A percentile compares a stretch with the other conserved stretches of the same genome.
Evolutionary conservation across 2,888 invertebrate genomes (phyloP).

Genomic region (Drosophila aldrichi): DNA sequence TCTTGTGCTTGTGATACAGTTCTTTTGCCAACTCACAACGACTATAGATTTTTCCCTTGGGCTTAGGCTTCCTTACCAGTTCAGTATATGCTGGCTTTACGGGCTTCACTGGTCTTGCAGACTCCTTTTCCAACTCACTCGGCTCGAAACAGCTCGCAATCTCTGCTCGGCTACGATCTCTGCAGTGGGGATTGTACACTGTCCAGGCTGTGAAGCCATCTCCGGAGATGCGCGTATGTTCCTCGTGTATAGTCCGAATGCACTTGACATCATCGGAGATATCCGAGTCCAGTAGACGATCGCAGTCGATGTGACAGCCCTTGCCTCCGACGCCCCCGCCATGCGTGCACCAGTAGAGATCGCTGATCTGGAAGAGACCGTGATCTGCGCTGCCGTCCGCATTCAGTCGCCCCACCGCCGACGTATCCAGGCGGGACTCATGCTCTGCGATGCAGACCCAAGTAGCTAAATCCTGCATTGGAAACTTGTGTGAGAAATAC

Average conservation of each 20-base stretch:
- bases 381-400: conserved; percentile 88
- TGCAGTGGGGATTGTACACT: conserved; percentile 89
- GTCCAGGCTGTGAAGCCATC: conserved; percentile 91
- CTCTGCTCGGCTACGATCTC: conserved; percentile 82
- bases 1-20: conserved; percentile 86
- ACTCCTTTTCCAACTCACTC: conserved; percentile 35
- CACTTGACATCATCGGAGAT: conserved; percentile 89
- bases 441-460: conserved; percentile 91
- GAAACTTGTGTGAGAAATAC: conserved; percentile 86
- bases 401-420: conserved; percentile 86
- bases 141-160: conserved; percentile 69
- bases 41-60: conserved; percentile 87
- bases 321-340: conserved; percentile 85
- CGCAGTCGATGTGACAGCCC: conserved; percentile 88
- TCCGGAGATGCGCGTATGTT: conserved; percentile 89
- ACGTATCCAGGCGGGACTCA: conserved; percentile 90
- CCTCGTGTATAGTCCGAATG: conserved; percentile 88
- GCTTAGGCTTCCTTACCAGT: conserved; percentile 14
- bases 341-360: conserved; percentile 89
- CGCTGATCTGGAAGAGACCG: conserved; percentile 91
- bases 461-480: conserved; percentile 86
- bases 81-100: conserved; percentile 5
- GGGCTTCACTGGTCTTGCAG: conserved; percentile 4
- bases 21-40: conserved; percentile 90
- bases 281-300: conserved; percentile 88